These are phyloP conservation scores for Lagorchestes hirsutus DNA, from an alignment of 2,797 vertebrate genomes.

Conservation along the genomic window DNA sequence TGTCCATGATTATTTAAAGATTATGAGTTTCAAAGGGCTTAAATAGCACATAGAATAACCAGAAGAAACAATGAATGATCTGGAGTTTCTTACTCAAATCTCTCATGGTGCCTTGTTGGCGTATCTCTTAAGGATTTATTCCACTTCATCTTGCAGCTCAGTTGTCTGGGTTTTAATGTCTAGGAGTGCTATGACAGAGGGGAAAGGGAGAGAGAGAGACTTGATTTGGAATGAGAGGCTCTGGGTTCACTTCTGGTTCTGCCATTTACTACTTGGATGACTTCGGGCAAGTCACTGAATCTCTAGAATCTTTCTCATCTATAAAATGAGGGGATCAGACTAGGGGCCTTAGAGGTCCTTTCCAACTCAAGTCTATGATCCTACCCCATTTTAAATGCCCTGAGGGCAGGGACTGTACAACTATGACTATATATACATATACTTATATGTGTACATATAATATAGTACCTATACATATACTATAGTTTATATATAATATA, in stretches of 20 bases:
- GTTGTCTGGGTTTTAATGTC: not conserved
- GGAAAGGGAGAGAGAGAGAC: not conserved
- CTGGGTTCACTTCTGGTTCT: not conserved
- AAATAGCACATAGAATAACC: slow-evolving; percentile 50
- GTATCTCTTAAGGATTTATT: not conserved
- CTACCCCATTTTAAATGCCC: not conserved
- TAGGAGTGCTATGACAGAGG: not conserved
- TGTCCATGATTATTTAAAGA: not conserved
- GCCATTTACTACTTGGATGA: not conserved
- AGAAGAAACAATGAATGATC: slow-evolving; percentile 55
- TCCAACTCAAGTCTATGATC: not conserved
- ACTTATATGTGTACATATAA: too few species aligned
- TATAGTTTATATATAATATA: too few species aligned
- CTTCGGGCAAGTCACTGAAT: not conserved
- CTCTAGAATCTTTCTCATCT: not conserved
- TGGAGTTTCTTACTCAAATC: slow-evolving; percentile 1
- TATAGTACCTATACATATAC: too few species aligned
- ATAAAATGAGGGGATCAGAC: not conserved
- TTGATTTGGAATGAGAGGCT: not conserved
- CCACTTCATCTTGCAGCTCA: not conserved
- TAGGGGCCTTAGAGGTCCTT: not conserved
- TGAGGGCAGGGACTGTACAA: too few species aligned
- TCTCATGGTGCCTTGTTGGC: not conserved
- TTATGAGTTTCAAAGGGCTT: not conserved
- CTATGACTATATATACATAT: too few species aligned